Base-by-base conservation (phyloP, 2,888 invertebrate genomes). In the Sinodicranocentrus sp. region DNA sequence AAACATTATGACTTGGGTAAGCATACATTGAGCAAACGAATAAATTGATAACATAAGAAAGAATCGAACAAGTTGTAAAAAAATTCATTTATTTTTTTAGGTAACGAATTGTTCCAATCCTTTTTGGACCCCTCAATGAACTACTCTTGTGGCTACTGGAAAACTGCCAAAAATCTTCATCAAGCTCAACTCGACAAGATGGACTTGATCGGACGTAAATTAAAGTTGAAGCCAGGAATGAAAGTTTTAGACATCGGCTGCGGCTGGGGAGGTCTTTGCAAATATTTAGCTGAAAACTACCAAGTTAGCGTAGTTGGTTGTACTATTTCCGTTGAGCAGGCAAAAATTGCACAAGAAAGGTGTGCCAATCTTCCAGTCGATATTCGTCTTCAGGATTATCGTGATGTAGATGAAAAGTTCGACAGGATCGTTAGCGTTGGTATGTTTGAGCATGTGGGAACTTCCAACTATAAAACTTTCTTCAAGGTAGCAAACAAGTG, bases 81-180 rank as follows among this genome's bases (percentile, higher is more conserved):
- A n/a, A n/a, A n/a, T n/a, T n/a, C n/a, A 39, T 67, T 26, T 15
- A 26, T 6, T 6, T 19, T 67, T 70, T 21, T 44, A 87, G 87
- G 86, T 21, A 88, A 87, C 70, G 84, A 85, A 8, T 52, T 88
- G 33, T 88, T 86, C 65, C 82, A 85, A 39, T 65, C 80, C 15
- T 85, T 88, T 61, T 77, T 88, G 57, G 88, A 87, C 61, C 84
- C 87, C 1, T 72, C 82, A 1, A 87, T 87, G 85, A 86, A 84
- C 61, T 87, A 88, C 78, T 84, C 84, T 21, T 87, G 87, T 26
- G 88, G 85, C 13, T 88, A 88, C 63, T 88, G 88, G 88, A 77
- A 65, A 44, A 76, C 78, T 17, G 88, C 88, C 2, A 84, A 79
- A 6, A 85, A 82, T 54, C 78, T 88, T 21, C 63, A 84, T 2